Percentiles rank a stretch among this genome's conserved stretches.
phyloP scores from a whole-genome alignment of 2,888 invertebrate species.

The Melinopterus prodromus region DNA sequence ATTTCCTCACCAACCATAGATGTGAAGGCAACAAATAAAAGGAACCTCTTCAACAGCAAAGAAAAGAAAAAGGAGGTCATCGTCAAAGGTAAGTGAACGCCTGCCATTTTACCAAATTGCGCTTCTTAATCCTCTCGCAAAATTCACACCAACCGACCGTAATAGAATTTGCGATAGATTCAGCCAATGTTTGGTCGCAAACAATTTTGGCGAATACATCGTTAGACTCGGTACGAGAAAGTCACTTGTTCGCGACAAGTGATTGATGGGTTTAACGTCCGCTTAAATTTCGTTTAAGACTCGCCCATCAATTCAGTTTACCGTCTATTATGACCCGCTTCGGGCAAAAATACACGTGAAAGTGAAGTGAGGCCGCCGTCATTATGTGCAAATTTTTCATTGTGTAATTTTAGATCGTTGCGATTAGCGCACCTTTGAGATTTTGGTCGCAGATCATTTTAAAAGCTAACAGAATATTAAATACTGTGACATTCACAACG shows the following conservation, averaged over 20 bases:
- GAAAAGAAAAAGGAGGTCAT: constrained; percentile 50
- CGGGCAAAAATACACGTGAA: background rate
- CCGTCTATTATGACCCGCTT: background rate
- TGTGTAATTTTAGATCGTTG: background rate
- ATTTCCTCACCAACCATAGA: constrained; percentile 46
- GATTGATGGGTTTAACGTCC: background rate
- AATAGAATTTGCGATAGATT: too few species aligned
- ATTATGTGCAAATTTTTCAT: background rate
- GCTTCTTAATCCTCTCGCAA: background rate
- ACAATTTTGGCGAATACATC: background rate
- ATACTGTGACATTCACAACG: too few species aligned
- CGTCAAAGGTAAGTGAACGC: constrained; percentile 44
- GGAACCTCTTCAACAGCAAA: constrained; percentile 49
- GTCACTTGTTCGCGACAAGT: background rate
- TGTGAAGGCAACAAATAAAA: constrained; percentile 44
- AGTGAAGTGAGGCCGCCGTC: background rate
- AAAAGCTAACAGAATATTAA: too few species aligned
- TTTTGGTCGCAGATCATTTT: background rate
- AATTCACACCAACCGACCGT: too few species aligned
- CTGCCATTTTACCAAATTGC: background rate
- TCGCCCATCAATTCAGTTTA: background rate
- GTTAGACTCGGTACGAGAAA: background rate
- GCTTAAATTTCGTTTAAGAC: background rate
- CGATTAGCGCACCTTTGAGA: background rate
- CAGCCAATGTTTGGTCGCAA: too few species aligned